Conservation (phyloP, 1,140 invertebrate genomes). For the Panagrolaimus sp. region DNA sequence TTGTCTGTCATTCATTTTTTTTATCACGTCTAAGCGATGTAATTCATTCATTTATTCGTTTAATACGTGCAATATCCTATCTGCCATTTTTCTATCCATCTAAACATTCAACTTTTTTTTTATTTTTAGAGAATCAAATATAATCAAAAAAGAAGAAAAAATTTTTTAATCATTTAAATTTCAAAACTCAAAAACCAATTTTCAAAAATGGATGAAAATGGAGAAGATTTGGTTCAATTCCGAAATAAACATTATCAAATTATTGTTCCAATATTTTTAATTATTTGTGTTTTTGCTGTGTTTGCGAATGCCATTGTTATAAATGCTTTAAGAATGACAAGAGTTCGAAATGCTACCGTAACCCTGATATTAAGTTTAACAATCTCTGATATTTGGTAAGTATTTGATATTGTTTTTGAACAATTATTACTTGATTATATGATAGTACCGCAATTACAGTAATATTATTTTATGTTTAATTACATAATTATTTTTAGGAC, state of each 20-base stretch:
- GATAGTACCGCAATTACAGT: no score
- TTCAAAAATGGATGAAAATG: not conserved
- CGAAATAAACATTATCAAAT: conserved; percentile 45
- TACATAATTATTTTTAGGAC: conserved; percentile 19
- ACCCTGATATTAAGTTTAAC: conserved; percentile 41
- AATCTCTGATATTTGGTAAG: conserved; percentile 46
- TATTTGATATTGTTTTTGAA: not conserved
- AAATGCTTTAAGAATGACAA: conserved; percentile 38
- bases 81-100: no score
- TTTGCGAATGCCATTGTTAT: conserved; percentile 46
- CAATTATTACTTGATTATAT: not conserved
- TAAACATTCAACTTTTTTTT: no score
- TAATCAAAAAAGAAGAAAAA: no score
- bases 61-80: no score
- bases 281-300: conserved; percentile 34
- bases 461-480: not conserved
- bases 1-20: no score
- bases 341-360: conserved; percentile 44
- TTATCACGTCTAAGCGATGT: no score
- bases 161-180: no score
- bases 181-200: no score
- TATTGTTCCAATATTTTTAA: conserved; percentile 47
- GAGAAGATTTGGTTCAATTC: not conserved
- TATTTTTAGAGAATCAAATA: no score
- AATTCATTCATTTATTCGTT: no score